Conservation (phyloP, 1,140 invertebrate species). For the Oreohelix idahoensis region DNA sequence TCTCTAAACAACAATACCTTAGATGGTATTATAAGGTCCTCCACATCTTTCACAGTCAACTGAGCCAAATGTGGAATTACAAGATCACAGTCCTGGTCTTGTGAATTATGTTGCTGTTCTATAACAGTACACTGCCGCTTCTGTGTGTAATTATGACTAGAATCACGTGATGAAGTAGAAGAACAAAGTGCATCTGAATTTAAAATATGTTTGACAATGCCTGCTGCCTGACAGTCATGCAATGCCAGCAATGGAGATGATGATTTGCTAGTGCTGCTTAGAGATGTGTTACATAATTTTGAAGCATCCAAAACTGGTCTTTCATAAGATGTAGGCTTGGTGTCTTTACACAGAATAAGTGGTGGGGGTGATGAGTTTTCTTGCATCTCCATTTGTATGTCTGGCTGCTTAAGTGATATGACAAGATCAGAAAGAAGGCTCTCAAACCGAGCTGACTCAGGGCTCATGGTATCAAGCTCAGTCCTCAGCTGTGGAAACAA, state of each 20-base stretch:
- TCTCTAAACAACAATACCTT: constrained; percentile 36
- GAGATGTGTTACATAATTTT: not conserved
- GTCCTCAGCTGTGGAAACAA: constrained; percentile 46
- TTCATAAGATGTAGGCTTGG: not conserved
- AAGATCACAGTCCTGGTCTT: not conserved
- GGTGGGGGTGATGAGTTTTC: not conserved
- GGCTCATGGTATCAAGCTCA: constrained; percentile 30
- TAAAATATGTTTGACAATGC: not conserved
- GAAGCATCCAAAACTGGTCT: not conserved
- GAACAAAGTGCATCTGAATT: not conserved
- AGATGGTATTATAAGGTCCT: not conserved
- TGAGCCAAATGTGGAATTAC: constrained; percentile 29
- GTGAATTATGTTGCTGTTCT: not conserved
- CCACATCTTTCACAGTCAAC: not conserved
- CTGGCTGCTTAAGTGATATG: constrained; percentile 22
- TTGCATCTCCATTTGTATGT: not conserved
- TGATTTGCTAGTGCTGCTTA: not conserved
- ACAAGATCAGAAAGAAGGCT: constrained; percentile 41
- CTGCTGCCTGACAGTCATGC: constrained; percentile 12
- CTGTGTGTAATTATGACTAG: no score
- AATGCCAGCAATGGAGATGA: not conserved
- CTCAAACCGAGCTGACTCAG: constrained; percentile 40
- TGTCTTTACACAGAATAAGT: not conserved
- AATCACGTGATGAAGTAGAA: not conserved
- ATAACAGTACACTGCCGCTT: no score